Evolutionary conservation across 2,113 vertebrate species (phyloP).

Genomic region (Spizaetus ornatus): DNA sequence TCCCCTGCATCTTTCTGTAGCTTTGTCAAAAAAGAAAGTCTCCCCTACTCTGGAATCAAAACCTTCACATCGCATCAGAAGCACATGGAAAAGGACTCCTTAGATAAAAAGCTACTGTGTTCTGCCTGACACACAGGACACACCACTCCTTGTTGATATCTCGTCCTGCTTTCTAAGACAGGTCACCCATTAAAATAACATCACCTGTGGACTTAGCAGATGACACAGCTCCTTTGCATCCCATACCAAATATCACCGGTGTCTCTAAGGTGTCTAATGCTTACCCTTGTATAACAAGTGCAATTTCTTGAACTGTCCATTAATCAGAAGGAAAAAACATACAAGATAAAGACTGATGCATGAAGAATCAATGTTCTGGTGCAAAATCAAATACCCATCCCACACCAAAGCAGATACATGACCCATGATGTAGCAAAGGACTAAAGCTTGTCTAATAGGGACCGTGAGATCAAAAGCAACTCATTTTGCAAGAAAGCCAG

Average conservation of each 20-base stretch:
- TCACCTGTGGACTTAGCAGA: neutral
- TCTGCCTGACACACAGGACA: neutral
- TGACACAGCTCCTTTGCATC: neutral
- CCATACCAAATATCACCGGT: neutral
- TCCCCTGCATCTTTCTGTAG: neutral
- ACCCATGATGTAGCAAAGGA: neutral
- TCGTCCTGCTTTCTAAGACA: neutral
- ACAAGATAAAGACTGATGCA: neutral
- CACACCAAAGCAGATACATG: neutral
- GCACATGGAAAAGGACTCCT: neutral
- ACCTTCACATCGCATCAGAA: neutral
- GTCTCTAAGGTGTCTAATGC: neutral
- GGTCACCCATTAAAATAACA: neutral
- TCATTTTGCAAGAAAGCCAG: neutral
- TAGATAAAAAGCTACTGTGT: neutral
- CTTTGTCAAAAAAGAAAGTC: neutral
- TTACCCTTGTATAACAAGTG: neutral
- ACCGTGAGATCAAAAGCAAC: neutral
- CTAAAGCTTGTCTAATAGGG: neutral
- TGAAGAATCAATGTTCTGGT: neutral
- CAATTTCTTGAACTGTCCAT: neutral
- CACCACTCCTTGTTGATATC: neutral
- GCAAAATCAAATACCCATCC: neutral
- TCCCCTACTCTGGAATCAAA: neutral
- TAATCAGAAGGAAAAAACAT: neutral